Percentiles rank a stretch among this genome's conserved stretches.
Evolutionary conservation across 2,113 vertebrate genomes (phyloP).

Genomic region (Isichthys henryi): DNA sequence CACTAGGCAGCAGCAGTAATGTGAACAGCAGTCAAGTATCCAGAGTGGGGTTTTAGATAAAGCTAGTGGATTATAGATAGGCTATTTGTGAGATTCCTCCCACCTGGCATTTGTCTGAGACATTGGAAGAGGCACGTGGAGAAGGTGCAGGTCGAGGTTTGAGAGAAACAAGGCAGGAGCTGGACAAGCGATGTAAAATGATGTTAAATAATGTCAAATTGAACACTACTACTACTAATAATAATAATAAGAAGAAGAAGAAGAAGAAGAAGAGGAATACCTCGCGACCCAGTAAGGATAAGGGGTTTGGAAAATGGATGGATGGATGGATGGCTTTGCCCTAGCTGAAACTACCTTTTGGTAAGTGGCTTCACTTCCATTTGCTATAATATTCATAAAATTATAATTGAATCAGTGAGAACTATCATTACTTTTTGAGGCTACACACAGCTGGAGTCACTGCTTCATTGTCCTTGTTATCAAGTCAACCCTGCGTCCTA

Average conservation of each 20-base stretch:
- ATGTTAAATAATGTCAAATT: background rate
- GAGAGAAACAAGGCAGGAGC: background rate
- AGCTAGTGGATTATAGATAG: background rate
- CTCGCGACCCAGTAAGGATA: no score
- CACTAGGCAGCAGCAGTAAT: background rate
- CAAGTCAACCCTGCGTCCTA: background rate
- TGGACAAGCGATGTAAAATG: background rate
- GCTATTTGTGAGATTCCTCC: background rate
- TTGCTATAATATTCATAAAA: background rate
- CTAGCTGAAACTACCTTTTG: background rate
- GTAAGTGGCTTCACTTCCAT: background rate
- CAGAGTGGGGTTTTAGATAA: background rate
- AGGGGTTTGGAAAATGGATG: no score
- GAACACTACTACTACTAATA: background rate
- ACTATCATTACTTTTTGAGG: background rate
- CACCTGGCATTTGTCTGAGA: background rate
- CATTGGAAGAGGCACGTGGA: background rate
- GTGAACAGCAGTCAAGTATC: background rate
- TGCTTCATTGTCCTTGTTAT: background rate
- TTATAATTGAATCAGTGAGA: background rate
- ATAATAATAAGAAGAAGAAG: no score
- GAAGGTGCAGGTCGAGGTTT: background rate
- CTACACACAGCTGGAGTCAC: background rate
- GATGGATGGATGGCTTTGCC: no score
- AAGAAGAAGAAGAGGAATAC: no score